Evolutionary conservation across 2,797 vertebrate species (phyloP), one percentile per base, ranked within the genome.

Genomic region (Falco concolor): DNA sequence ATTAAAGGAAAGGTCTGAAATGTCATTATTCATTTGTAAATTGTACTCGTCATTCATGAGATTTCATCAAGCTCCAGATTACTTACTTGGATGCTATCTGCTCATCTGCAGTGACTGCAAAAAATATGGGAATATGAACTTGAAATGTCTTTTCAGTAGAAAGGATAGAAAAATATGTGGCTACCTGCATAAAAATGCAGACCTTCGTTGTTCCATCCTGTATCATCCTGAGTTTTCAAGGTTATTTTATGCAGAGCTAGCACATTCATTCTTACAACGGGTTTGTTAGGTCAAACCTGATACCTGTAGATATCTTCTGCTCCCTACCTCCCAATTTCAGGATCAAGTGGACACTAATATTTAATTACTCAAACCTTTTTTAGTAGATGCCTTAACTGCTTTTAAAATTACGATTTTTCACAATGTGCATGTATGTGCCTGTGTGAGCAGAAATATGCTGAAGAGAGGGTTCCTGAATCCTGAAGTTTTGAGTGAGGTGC

Each of bases 101-200:
- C 54, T 79, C 80, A 98, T 98, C 96, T 98, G 97, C 95, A 97
- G 65, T 88, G 90, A 85, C 36, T 95, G 97, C 96, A 97, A 61
- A 96, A 95, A 94, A 25, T 81, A 83, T 34, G 84, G 68, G 76
- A 91, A 87, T 65, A 76, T 96, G 95, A 98, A 96, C 96, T 97
- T 97, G 97, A 95, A 97, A 93, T 40, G 86, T 82, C 67, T 97
- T 93, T 94, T 69, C 68, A 89, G 74, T 72, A 89, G 76, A 82
- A 94, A 57, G 40, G 68, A 67, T 11, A 76, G 89, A 91, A 95
- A 96, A 96, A 80, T 72, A 84, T 2, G 9, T 70, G 42, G 32
- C 89, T 95, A 80, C 91, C 56, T 88, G 84, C 53, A 85, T 90
- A 78, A 87, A 95, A 84, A 60, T 49, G 63, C 36, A 91, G 56